phyloP scores from a whole-genome alignment of 2,888 invertebrate species.

The Liopterus haemorrhoidalis region DNA sequence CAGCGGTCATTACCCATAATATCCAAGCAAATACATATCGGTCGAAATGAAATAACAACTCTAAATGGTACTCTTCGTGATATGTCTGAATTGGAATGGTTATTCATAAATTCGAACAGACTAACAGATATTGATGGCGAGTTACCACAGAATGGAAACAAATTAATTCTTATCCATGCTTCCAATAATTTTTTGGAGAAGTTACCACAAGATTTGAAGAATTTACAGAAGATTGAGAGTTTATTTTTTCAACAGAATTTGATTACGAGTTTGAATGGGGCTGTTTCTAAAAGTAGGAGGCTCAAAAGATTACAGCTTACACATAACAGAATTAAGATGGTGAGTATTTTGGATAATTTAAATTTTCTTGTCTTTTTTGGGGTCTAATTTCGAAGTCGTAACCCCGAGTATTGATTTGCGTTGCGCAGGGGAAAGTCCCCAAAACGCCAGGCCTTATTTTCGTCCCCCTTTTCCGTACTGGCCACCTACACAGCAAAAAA shows the following conservation, averaged over 20 bases:
- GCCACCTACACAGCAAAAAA: too few relatives aligned
- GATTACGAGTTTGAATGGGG: slow-evolving; percentile 64
- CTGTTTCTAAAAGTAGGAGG: slow-evolving; percentile 61
- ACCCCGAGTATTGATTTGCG: too few relatives aligned
- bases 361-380: background rate
- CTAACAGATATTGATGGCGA: slow-evolving; percentile 69
- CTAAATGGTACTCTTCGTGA: slow-evolving; percentile 74
- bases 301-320: slow-evolving; percentile 63
- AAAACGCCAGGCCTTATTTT: too few relatives aligned
- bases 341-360: slow-evolving; percentile 46
- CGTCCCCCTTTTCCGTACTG: too few relatives aligned
- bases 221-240: slow-evolving; percentile 62
- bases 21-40: slow-evolving; percentile 65
- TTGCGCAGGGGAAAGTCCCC: too few relatives aligned
- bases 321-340: slow-evolving; percentile 67
- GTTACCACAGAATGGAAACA: slow-evolving; percentile 62
- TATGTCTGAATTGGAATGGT: slow-evolving; percentile 66
- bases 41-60: slow-evolving; percentile 64
- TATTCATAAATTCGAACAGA: slow-evolving; percentile 73
- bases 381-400: too few relatives aligned
- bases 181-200: slow-evolving; percentile 65
- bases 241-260: slow-evolving; percentile 69
- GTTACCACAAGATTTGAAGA: slow-evolving; percentile 65
- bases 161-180: slow-evolving; percentile 64
- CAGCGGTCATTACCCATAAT: slow-evolving; percentile 64